Conservation (phyloP, 2,113 vertebrate species). For the Alectura lathami region DNA sequence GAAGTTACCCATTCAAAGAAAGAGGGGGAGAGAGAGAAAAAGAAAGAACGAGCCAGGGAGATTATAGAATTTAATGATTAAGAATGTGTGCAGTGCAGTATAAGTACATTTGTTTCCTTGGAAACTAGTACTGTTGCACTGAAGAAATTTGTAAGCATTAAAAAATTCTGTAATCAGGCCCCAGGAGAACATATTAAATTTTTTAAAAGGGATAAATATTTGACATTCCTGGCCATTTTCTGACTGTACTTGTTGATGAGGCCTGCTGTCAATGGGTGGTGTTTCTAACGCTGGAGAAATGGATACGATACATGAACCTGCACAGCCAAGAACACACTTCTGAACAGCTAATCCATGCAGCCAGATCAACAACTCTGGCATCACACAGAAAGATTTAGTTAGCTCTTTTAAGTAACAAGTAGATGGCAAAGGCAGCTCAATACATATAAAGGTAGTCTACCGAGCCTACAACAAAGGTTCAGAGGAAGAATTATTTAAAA, state of each 20-base stretch:
- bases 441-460: neutral
- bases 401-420: neutral
- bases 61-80: constrained; percentile 77
- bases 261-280: constrained; percentile 54
- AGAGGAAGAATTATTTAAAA: neutral
- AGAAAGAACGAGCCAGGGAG: constrained; percentile 31
- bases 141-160: constrained; percentile 80
- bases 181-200: constrained; percentile 75
- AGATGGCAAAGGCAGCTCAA: neutral
- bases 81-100: constrained; percentile 65
- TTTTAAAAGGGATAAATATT: constrained; percentile 80
- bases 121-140: constrained; percentile 73
- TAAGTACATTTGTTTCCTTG: constrained; percentile 79
- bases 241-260: constrained; percentile 65
- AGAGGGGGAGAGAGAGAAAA: neutral
- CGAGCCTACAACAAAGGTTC: neutral
- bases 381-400: neutral
- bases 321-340: neutral
- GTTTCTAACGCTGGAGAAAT: neutral
- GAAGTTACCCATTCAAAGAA: constrained; percentile 65
- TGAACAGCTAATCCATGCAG: neutral
- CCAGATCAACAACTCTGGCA: neutral
- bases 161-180: constrained; percentile 80
- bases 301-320: neutral
- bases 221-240: constrained; percentile 70